Conservation (phyloP, 92 coral and sea anemone species). For the Heliopora coerulea region DNA sequence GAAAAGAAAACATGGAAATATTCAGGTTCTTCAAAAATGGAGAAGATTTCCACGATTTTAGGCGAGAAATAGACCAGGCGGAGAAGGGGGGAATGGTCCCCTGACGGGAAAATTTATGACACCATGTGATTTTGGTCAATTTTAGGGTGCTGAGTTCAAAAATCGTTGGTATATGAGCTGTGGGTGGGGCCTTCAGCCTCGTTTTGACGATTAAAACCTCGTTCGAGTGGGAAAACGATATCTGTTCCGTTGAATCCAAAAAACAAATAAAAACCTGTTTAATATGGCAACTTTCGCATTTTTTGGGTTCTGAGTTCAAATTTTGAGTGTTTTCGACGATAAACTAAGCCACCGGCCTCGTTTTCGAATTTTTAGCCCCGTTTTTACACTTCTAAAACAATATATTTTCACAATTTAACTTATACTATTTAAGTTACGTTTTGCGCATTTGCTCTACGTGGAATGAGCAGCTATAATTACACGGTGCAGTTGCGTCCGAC, state of each 20-base stretch:
- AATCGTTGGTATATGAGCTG: slow-evolving; percentile 26
- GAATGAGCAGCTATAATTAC: no score
- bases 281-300: background rate
- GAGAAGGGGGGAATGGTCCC: slow-evolving; percentile 29
- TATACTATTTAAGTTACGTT: no score
- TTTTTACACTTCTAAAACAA: no score
- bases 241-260: background rate
- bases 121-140: slow-evolving; percentile 21
- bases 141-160: slow-evolving; percentile 19
- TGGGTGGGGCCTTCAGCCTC: slow-evolving; percentile 37
- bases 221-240: slow-evolving; percentile 12
- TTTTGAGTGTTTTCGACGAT: background rate
- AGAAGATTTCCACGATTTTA: no score
- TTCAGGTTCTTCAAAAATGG: no score
- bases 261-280: background rate
- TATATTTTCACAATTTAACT: no score
- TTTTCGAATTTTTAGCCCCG: no score
- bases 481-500: no score
- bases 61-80: no score
- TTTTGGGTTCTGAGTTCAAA: slow-evolving; percentile 2
- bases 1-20: no score
- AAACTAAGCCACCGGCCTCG: no score
- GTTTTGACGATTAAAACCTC: slow-evolving; percentile 5
- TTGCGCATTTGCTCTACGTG: no score
- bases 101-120: slow-evolving; percentile 12